A percentile compares a stretch with the other conserved stretches of the same genome.
These are phyloP conservation scores for Antennarius maculatus DNA, from an alignment of 2,797 vertebrate species.

Conservation along the genomic window DNA sequence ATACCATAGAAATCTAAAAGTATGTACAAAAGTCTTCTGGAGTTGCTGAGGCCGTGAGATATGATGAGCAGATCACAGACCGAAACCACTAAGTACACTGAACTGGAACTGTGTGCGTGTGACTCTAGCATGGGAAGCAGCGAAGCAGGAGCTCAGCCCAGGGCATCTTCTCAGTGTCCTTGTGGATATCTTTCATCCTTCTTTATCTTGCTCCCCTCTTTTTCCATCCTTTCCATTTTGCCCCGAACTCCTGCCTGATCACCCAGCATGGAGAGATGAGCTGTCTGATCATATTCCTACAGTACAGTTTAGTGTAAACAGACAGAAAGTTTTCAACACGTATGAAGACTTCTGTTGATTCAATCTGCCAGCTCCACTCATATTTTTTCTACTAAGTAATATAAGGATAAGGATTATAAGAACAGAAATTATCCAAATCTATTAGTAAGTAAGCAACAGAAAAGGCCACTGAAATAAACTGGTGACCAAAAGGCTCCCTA, in stretches of 20 bases:
- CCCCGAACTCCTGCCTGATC: no score
- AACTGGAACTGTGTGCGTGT: neutral
- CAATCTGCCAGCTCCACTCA: no score
- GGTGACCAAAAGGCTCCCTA: no score
- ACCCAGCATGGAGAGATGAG: neutral
- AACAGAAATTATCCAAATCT: no score
- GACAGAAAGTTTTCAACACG: no score
- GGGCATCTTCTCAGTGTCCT: constrained; percentile 31
- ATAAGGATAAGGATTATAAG: no score
- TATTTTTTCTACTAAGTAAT: no score
- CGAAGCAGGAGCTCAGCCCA: constrained; percentile 25
- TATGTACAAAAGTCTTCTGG: constrained; percentile 8
- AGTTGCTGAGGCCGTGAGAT: constrained; percentile 3
- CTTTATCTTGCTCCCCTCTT: constrained; percentile 18
- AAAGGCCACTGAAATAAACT: no score
- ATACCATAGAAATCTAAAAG: neutral
- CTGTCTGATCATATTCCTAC: neutral
- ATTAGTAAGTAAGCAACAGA: no score
- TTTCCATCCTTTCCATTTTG: neutral
- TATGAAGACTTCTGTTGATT: no score
- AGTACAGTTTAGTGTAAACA: neutral
- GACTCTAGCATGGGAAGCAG: neutral
- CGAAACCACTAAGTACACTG: constrained; percentile 1
- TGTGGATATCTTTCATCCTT: constrained; percentile 39
- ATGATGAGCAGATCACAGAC: constrained; percentile 8